These are phyloP conservation scores for Fukomys damarensis DNA, from an alignment of 2,113 vertebrate species.

Conservation along the genomic window DNA sequence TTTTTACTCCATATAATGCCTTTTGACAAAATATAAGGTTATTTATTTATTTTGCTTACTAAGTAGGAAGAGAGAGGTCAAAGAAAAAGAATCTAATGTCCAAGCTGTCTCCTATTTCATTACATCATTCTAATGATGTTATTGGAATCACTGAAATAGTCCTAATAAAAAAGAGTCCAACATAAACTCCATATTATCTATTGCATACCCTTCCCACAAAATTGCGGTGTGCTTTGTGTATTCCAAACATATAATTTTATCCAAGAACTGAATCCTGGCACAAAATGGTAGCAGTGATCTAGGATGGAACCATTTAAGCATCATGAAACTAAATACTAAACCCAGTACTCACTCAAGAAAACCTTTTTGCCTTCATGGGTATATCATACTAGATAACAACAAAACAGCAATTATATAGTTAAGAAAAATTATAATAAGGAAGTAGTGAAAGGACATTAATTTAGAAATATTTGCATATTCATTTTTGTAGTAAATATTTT, in stretches of 20 bases:
- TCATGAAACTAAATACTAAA: neutral
- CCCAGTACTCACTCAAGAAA: neutral
- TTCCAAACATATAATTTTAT: neutral
- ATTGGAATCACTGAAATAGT: neutral
- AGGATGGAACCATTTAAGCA: neutral
- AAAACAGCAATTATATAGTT: neutral
- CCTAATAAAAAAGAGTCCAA: neutral
- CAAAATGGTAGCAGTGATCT: neutral
- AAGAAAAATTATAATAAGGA: neutral
- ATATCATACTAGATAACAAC: neutral
- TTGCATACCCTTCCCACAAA: neutral
- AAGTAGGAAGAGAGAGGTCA: neutral
- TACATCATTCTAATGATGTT: neutral
- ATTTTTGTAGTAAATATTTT: constrained; percentile 19
- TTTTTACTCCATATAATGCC: neutral
- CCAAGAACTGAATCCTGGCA: neutral
- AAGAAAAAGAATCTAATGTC: neutral
- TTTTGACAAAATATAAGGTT: neutral
- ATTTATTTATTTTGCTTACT: neutral
- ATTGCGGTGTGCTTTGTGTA: neutral
- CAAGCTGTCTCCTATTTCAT: neutral
- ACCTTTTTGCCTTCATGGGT: neutral
- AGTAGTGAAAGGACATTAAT: neutral
- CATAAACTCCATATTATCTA: neutral
- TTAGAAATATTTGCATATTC: neutral